Evolutionary conservation across 2,888 invertebrate genomes (phyloP).

Genomic region (Luperina testacea): DNA sequence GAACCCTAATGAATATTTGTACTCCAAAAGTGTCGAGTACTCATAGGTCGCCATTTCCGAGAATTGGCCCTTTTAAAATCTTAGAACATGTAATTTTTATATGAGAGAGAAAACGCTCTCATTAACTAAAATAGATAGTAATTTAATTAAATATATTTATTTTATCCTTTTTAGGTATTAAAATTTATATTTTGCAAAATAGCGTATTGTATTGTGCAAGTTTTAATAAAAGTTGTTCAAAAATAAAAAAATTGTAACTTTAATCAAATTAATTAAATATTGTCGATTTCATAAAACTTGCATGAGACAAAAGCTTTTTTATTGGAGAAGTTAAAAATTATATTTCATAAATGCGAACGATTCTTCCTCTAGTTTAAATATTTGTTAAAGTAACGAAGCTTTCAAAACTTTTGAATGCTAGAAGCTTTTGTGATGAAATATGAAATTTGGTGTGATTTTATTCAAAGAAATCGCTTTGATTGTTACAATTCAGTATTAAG

Average conservation of each 20-base stretch:
- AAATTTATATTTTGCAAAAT: conserved; percentile 54
- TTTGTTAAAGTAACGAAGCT: conserved; percentile 54
- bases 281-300: conserved; percentile 52
- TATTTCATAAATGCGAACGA: conserved; percentile 34
- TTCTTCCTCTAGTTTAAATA: conserved; percentile 63
- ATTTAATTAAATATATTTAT: conserved; percentile 56
- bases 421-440: conserved; percentile 56
- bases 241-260: conserved; percentile 27
- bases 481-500: conserved; percentile 68
- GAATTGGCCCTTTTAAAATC: conserved; percentile 60
- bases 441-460: conserved; percentile 54
- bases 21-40: conserved; percentile 37
- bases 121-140: conserved; percentile 71
- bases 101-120: conserved; percentile 76
- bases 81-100: conserved; percentile 60
- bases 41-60: conserved; percentile 42
- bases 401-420: conserved; percentile 53
- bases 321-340: conserved; percentile 25
- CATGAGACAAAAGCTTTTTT: conserved; percentile 47
- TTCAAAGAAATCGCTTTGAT: conserved; percentile 52
- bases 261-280: conserved; percentile 30
- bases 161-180: conserved; percentile 52
- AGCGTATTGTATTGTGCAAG: conserved; percentile 57
- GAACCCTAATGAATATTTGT: conserved; percentile 39
- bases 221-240: conserved; percentile 43